Evolutionary conservation across 2,888 invertebrate species (phyloP), one percentile per base, ranked within the genome.

Genomic region (Parascotia fuliginaria): DNA sequence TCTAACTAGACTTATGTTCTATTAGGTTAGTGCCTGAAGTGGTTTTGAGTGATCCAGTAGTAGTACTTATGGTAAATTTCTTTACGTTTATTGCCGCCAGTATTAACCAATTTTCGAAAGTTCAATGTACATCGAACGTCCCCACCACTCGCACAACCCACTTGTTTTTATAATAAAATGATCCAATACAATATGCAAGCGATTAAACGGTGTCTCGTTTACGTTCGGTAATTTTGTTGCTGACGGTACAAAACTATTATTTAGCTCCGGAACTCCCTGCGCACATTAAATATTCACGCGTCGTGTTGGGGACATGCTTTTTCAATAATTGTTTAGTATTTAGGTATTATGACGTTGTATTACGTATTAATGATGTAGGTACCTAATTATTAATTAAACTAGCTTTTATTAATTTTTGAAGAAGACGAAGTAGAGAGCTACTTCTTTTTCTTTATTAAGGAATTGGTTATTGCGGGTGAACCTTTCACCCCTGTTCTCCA

Each of bases 151-250:
- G 27, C 47, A 22, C 34, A 22, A 19, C 43, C 43, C 52, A 55
- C 52, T 67, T 73, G 73, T 78, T 73, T 77, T 72, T 70, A 75
- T 70, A 79, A 75, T 77, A 81, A 73, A 81, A 80, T 79, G 77
- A 78, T 75, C 74, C 58, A 75, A 77, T 89, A 71, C 70, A 82
- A 80, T 82, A 89, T 89, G 84, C 81, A 86, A 77, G 75, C 85
- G 89, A 89, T 89, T 87, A 89, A 89, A 84, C 81, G 86, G 62
- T 60, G 71, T 58, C 58, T 77, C 77, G 71, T 77, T 75, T 77
- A 73, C 61, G 76, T 81, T 75, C 80, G 71, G 83, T 89, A 87
- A 89, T 87, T 84, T 79, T 63, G 75, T 75, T 70, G 77, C 73
- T 65, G 77, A 73, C 72, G 70, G 72, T 63, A 73, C 81, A 83